These are phyloP conservation scores for Hydrozoanthus tunicans DNA, from an alignment of 64 coral and sea anemone species.

Conservation along the genomic window DNA sequence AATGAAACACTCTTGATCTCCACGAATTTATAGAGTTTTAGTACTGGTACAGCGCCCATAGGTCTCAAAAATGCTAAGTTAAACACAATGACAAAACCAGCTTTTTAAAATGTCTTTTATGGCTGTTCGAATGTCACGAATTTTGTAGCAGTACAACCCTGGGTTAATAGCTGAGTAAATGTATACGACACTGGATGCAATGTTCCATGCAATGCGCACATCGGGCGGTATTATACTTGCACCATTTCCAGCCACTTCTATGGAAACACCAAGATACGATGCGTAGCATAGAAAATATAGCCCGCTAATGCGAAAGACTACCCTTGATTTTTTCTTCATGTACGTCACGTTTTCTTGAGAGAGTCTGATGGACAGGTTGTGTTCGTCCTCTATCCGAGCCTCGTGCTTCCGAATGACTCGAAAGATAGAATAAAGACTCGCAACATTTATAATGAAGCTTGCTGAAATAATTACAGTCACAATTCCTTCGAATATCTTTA, in stretches of 20 bases:
- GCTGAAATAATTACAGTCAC: background rate
- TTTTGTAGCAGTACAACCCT: background rate
- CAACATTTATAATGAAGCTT: background rate
- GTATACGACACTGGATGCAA: conserved; percentile 1
- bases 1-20: too few species aligned
- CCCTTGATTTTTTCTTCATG: conserved; percentile 13
- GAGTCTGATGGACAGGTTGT: background rate
- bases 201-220: conserved; percentile 23
- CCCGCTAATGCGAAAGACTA: background rate
- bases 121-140: background rate
- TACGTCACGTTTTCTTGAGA: background rate
- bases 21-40: too few species aligned
- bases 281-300: background rate
- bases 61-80: too few species aligned
- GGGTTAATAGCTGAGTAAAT: background rate
- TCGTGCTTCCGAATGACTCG: conserved; percentile 17
- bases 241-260: background rate
- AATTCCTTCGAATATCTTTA: background rate
- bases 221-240: background rate
- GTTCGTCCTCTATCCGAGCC: background rate
- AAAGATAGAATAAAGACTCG: background rate
- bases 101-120: background rate
- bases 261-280: conserved; percentile 4
- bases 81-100: background rate
- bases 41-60: too few species aligned